Base-by-base conservation (phyloP, 2,888 invertebrate genomes). In the Caenorhabditis angaria region DNA sequence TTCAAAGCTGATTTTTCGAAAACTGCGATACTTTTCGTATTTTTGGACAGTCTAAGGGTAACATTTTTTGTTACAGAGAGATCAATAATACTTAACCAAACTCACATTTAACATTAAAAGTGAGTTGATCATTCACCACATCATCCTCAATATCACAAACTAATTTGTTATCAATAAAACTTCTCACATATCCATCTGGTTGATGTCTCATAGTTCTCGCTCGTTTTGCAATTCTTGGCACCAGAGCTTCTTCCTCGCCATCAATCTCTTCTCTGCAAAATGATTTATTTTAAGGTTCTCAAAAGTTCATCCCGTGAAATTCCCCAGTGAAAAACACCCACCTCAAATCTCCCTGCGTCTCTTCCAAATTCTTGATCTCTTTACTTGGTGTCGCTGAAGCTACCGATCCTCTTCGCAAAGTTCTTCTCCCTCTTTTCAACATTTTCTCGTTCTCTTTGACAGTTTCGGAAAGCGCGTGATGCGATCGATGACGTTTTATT, bases 171-270 rank as follows among this genome's bases (percentile, higher is more conserved):
- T 82, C 82, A 12, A 82, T 78, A 58, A 80, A 82, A 29, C 80
- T 81, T 5, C 82, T 70, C 18, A 77, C 78, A 54, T 77, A 77
- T 29, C 79, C 80, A 65, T 82, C 78, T n/a, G 82, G 78, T 62
- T 79, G 80, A 51, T 80, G 79, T 18, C 82, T 51, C 82, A 82
- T 82, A 12, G 82, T 82, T 25, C 82, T 61, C 18, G 82, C 77
- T 28, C 82, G 70, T 12, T 76, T 80, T 4, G 78, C 78, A 10
- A 82, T 76, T 12, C 76, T 58, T 28, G 74, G 72, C 14, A 73
- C 62, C 0, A 73, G 58, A 22, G 72, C 72, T 22, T 73, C 72
- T 59, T 73, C 72, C 41, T 68, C 68, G 24, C 55, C 72, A 29
- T 73, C 72, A 12, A 59, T 29, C n/a, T n/a, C n/a, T 41, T 41